A percentile compares a stretch with the other conserved stretches of the same genome.
Conservation (phyloP, 2,113 vertebrate genomes). For the Dissostichus mawsoni region DNA sequence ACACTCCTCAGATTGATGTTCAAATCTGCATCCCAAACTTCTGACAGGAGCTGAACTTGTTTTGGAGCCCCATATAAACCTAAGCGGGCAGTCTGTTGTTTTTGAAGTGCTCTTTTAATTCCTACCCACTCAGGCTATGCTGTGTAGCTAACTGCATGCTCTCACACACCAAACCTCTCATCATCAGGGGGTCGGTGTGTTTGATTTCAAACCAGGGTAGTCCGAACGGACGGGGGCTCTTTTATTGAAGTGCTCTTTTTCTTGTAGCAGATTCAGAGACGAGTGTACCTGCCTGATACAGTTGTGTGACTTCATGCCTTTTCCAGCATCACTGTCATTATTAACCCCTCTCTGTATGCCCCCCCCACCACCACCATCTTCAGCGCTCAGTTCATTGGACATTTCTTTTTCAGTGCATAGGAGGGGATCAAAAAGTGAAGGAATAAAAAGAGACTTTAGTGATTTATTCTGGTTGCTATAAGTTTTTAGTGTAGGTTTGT, state of each 20-base stretch:
- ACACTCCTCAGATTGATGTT: slow-evolving; percentile 44
- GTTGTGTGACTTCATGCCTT: not conserved
- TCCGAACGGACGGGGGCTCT: slow-evolving; percentile 21
- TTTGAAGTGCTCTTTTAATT: slow-evolving; percentile 73
- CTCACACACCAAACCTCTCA: slow-evolving; percentile 11
- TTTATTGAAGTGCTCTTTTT: slow-evolving; percentile 67
- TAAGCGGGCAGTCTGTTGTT: slow-evolving; percentile 43
- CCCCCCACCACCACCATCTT: slow-evolving; percentile 3
- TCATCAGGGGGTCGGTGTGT: slow-evolving; percentile 19
- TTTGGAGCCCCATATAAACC: slow-evolving; percentile 27
- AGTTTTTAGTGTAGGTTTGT: slow-evolving; percentile 23
- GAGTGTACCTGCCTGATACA: slow-evolving; percentile 20
- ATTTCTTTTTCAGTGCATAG: slow-evolving; percentile 26
- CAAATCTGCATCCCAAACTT: slow-evolving; percentile 38
- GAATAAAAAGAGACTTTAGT: slow-evolving; percentile 49
- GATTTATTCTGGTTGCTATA: slow-evolving; percentile 37
- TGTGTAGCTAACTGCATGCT: slow-evolving; percentile 64
- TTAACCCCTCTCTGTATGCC: slow-evolving; percentile 36
- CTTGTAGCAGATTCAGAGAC: slow-evolving; percentile 54
- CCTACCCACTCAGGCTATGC: slow-evolving; percentile 44
- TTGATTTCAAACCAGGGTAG: slow-evolving; percentile 40
- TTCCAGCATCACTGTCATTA: slow-evolving; percentile 10
- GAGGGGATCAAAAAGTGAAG: slow-evolving; percentile 57
- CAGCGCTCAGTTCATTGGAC: slow-evolving; percentile 10
- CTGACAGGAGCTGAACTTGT: slow-evolving; percentile 29